Evolutionary conservation across 2,797 vertebrate genomes (phyloP), one percentile per base, ranked within the genome.

Genomic region (Typhlichthys subterraneus): DNA sequence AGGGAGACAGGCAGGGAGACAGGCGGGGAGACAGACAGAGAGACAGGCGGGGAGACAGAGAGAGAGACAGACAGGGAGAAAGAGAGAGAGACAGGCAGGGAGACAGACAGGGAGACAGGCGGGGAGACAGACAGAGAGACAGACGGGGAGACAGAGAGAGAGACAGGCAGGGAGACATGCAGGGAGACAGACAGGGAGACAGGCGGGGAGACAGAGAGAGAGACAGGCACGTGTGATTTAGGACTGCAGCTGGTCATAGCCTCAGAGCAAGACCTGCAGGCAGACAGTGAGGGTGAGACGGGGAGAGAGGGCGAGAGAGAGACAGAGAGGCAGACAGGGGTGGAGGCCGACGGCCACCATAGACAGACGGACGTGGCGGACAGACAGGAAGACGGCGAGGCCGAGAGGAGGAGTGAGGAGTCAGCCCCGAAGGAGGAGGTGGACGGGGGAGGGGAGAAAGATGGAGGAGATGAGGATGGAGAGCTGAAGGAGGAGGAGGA

Each of bases 81-180:
- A 19, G 17, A 1, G 0, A 1, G 1, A 2, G 17, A 19, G 17
- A 2, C 17, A 19, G 17, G 1, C 17, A 2, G 17, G 17, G 17
- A 19, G 17, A 19, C 17, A 19, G 17, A 2, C 17, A 19, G 17
- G 2, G 17, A 19, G 17, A 19, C 17, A 19, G 1, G 1, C 17
- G 1, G 17, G 17, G 17, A 19, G 17, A 2, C 17, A 19, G 17
- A 23, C 2, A 3, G 19, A 3, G 2, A 23, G 2, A 23, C 19
- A 23, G 0, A 2, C 19, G 0, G 2, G 19, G 19, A 23, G 19
- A 23, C 19, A 23, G 0, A 0, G 0, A 0, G 19, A 2, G 19
- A 23, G 19, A 23, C 19, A 23, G 2, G 1, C 2, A 23, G 19
- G 1, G 19, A 23, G 19, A 23, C 19, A 23, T 2, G 2, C 19